Evolutionary conservation across 2,797 vertebrate species (phyloP).

Genomic region (Dipus sagitta): DNA sequence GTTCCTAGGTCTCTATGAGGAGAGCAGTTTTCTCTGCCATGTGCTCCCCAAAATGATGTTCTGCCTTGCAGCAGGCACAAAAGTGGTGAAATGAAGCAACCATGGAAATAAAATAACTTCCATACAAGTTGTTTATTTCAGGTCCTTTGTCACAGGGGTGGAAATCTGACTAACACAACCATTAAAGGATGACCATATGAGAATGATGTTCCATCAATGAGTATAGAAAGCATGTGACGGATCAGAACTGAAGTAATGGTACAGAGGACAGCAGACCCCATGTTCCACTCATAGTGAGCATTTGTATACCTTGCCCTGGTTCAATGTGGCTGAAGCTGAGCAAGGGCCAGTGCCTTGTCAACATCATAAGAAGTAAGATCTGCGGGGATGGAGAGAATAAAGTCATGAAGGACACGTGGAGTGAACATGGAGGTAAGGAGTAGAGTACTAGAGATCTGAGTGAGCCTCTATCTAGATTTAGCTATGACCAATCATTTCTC

Average conservation of each 20-base stretch:
- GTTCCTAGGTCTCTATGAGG: neutral
- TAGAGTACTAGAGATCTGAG: neutral
- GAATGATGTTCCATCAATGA: neutral
- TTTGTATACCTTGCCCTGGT: too few relatives aligned
- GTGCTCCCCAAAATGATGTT: neutral
- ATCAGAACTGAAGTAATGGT: neutral
- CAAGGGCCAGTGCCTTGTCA: accelerated
- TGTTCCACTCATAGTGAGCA: neutral
- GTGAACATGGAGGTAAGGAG: neutral
- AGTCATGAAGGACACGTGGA: neutral
- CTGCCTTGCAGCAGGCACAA: neutral
- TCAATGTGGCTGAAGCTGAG: neutral
- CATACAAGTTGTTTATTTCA: neutral
- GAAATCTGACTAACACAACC: neutral
- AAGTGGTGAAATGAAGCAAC: neutral
- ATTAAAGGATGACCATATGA: neutral
- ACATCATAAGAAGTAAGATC: neutral
- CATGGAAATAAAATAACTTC: neutral
- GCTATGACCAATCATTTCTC: accelerated
- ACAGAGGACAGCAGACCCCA: neutral
- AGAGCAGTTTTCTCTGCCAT: neutral
- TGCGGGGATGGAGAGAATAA: neutral
- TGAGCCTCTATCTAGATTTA: neutral
- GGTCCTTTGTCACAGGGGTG: neutral
- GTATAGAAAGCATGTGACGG: neutral